Conservation (phyloP, 1,140 invertebrate species). For the Aphidius gifuensis region DNA sequence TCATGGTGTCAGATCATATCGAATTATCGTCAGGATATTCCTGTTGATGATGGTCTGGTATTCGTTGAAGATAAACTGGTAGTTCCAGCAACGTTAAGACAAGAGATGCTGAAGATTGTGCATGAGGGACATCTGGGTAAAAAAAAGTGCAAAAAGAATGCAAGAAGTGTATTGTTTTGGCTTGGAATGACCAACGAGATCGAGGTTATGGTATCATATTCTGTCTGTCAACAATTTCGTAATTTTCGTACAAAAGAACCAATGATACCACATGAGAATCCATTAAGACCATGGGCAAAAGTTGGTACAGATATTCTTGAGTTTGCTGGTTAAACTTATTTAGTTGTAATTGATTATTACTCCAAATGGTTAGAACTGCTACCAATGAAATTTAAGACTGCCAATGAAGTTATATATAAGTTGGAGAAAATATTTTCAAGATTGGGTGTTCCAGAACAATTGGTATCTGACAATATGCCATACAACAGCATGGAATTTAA, state of each 20-base stretch:
- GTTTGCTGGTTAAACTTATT: slow-evolving; percentile 27
- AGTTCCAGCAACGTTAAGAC: slow-evolving; percentile 36
- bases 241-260: slow-evolving; percentile 22
- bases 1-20: slow-evolving; percentile 28
- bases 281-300: slow-evolving; percentile 32
- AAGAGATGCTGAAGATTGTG: slow-evolving; percentile 33
- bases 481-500: slow-evolving; percentile 28
- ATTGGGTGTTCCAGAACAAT: slow-evolving; percentile 32
- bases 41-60: slow-evolving; percentile 33
- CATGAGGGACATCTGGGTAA: slow-evolving; percentile 35
- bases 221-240: slow-evolving; percentile 29
- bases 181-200: slow-evolving; percentile 35
- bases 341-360: slow-evolving; percentile 37
- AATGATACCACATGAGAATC: slow-evolving; percentile 26
- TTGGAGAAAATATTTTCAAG: slow-evolving; percentile 33
- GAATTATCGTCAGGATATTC: slow-evolving; percentile 28
- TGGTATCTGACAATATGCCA: slow-evolving; percentile 37
- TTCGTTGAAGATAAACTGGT: slow-evolving; percentile 39
- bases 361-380: slow-evolving; percentile 39
- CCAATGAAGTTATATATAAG: slow-evolving; percentile 27
- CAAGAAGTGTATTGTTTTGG: slow-evolving; percentile 30
- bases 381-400: slow-evolving; percentile 28
- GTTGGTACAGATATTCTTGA: slow-evolving; percentile 38
- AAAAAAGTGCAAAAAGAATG: slow-evolving; percentile 27
- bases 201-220: slow-evolving; percentile 33